phyloP scores from a whole-genome alignment of 1,140 invertebrate species.

The Drosophila lowei region DNA sequence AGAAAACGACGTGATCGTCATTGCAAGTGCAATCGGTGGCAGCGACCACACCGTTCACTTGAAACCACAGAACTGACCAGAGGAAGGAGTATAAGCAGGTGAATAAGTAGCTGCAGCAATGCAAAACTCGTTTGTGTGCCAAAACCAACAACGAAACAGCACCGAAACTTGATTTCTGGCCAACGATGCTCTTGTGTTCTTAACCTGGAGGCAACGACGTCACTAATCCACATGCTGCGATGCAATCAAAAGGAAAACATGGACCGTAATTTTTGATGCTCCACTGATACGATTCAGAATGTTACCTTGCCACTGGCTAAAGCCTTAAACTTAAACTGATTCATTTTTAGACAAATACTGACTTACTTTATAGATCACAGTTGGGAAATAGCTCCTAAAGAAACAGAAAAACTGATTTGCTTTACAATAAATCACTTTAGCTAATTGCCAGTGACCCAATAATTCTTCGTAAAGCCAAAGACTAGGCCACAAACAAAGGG shows the following conservation, averaged over 20 bases:
- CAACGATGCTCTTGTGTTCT: constrained; percentile 11
- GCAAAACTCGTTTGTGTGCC: constrained; percentile 39
- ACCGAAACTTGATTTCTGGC: constrained; percentile 36
- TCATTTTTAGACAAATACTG: too few relatives aligned
- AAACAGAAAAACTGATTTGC: too few relatives aligned
- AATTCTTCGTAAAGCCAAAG: too few relatives aligned
- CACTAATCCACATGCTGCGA: background rate
- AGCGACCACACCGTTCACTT: constrained; percentile 7
- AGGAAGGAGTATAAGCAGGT: background rate
- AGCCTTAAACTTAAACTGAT: background rate
- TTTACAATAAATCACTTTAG: too few relatives aligned
- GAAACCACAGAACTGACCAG: constrained; percentile 25
- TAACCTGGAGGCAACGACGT: background rate
- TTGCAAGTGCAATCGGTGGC: constrained; percentile 9
- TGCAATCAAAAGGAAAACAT: background rate
- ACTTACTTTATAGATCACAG: too few relatives aligned
- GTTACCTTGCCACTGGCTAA: too few relatives aligned
- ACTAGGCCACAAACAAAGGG: background rate
- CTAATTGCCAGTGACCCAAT: too few relatives aligned
- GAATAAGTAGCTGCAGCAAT: constrained; percentile 9
- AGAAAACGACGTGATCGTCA: constrained; percentile 39
- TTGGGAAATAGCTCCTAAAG: too few relatives aligned
- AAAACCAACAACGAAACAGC: constrained; percentile 16
- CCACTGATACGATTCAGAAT: too few relatives aligned
- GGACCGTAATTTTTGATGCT: too few relatives aligned